Evolutionary conservation across 2,888 invertebrate genomes (phyloP).

Genomic region (Drosophila helvetica): DNA sequence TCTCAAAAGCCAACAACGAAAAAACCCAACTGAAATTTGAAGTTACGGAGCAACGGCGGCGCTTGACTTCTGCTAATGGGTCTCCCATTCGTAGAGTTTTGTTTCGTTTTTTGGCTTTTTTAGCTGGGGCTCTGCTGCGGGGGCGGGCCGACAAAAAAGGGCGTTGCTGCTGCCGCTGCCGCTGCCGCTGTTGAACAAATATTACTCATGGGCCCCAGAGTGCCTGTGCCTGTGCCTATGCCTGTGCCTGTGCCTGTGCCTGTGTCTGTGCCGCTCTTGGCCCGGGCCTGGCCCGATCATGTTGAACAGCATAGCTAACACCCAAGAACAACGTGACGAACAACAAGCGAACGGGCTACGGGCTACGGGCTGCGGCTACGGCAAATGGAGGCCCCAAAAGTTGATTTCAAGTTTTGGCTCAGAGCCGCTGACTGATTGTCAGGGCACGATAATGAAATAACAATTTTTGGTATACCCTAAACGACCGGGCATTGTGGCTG

Average conservation of each 20-base stretch:
- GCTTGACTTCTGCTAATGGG: slow-evolving; percentile 24
- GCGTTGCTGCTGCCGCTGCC: slow-evolving; percentile 55
- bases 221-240: background rate
- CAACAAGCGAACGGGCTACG: slow-evolving; percentile 27
- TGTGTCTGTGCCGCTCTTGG: slow-evolving; percentile 25
- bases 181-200: slow-evolving; percentile 65
- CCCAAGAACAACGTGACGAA: slow-evolving; percentile 75
- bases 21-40: background rate
- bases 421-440: slow-evolving; percentile 70
- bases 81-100: slow-evolving; percentile 11
- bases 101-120: background rate
- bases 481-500: background rate
- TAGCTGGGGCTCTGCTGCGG: slow-evolving; percentile 47
- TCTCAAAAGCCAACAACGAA: background rate
- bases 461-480: slow-evolving; percentile 28
- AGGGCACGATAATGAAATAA: slow-evolving; percentile 72
- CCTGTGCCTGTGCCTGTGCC: slow-evolving; percentile 6
- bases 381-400: slow-evolving; percentile 19
- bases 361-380: background rate
- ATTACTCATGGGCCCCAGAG: slow-evolving; percentile 63
- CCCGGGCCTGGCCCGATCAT: slow-evolving; percentile 58
- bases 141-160: slow-evolving; percentile 73
- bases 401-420: slow-evolving; percentile 30
- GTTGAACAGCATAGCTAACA: slow-evolving; percentile 76
- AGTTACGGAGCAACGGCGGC: slow-evolving; percentile 10